Conservation (phyloP, 1,140 invertebrate genomes). For the Apis mellifera region Amel_HAv3.1 CM009933.2:11341001-11341500, state of each 20-base stretch:
- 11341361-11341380: not conserved
- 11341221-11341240: not conserved
- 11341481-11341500: not conserved
- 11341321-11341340: not conserved
- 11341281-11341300: not conserved
- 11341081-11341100: too few relatives aligned
- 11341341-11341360: not conserved
- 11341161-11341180: not conserved
- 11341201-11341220: too few relatives aligned
- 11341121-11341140: too few relatives aligned
- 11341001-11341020: too few relatives aligned
- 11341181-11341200: not conserved
- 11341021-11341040: too few relatives aligned
- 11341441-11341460: not conserved
- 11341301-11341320: not conserved
- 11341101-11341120: too few relatives aligned
- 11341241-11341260: not conserved
- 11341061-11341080: too few relatives aligned
- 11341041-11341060: too few relatives aligned
- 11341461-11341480: conserved; percentile 1
- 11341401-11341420: conserved; percentile 3
- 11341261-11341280: not conserved
- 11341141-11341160: too few relatives aligned
- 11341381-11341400: not conserved
- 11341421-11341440: not conserved